These are phyloP conservation scores for Drosophila erecta DNA, from an alignment of 1,140 invertebrate species.

Conservation along the genomic window DNA sequence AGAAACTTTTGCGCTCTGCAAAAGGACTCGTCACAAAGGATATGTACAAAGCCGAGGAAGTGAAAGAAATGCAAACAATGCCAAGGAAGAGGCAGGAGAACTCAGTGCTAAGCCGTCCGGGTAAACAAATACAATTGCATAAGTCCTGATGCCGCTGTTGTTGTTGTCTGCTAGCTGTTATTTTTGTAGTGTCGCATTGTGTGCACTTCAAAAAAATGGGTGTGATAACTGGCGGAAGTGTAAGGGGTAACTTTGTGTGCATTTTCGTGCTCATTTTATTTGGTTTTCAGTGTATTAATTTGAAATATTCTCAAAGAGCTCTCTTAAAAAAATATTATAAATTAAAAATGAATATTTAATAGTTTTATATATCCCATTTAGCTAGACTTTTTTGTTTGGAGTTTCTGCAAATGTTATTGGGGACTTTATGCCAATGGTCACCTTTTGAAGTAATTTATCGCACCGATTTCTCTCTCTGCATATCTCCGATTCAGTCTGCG, in stretches of 20 bases:
- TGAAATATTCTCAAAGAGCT: background rate
- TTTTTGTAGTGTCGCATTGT: background rate
- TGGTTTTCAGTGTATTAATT: no score
- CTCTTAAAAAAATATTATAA: no score
- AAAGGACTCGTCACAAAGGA: constrained; percentile 37
- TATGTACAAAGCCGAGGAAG: constrained; percentile 7
- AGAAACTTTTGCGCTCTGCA: constrained; percentile 38
- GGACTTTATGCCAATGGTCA: no score
- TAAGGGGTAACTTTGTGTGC: no score
- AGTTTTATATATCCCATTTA: no score
- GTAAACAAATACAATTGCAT: constrained; percentile 78
- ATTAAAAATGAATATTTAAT: no score
- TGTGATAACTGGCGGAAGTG: no score
- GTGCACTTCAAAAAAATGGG: constrained; percentile 6
- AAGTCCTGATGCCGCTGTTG: constrained; percentile 61
- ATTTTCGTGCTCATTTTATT: no score
- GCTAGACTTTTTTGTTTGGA: no score
- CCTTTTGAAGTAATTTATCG: background rate
- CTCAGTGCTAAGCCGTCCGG: constrained; percentile 42
- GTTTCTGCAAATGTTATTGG: no score
- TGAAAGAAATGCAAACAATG: constrained; percentile 67
- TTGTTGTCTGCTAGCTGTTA: constrained; percentile 12
- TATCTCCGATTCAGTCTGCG: constrained; percentile 2
- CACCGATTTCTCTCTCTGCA: background rate
- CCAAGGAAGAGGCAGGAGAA: constrained; percentile 17